These are phyloP conservation scores for Oxyruncus cristatus DNA, from an alignment of 2,113 vertebrate species.

Conservation along the genomic window DNA sequence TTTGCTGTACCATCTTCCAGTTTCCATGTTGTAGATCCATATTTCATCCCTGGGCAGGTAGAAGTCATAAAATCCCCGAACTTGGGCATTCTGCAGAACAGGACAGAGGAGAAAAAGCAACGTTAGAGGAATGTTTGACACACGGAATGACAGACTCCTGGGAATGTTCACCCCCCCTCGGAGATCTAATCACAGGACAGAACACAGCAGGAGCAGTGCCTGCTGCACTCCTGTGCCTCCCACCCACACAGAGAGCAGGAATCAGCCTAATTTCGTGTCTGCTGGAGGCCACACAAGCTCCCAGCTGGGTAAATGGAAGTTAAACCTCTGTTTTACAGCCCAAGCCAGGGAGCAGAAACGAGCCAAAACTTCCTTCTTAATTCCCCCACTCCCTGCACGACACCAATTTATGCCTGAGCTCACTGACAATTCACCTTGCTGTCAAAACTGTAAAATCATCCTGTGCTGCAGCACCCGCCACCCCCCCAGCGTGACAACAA, in stretches of 20 bases:
- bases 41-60: constrained; percentile 93
- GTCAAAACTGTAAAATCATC: background rate
- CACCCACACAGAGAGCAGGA: rapidly evolving
- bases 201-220: background rate
- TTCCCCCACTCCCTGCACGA: rapidly evolving
- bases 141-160: background rate
- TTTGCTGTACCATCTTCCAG: constrained; percentile 84
- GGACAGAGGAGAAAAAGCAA: background rate
- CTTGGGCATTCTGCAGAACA: constrained; percentile 83
- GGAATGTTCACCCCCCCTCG: background rate
- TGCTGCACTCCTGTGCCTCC: background rate
- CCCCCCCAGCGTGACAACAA: rapidly evolving
- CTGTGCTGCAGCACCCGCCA: background rate
- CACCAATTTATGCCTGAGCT: background rate
- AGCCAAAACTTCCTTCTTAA: background rate
- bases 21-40: constrained; percentile 96
- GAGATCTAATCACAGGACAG: background rate
- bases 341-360: background rate
- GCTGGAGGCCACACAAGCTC: background rate
- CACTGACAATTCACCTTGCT: background rate
- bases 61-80: constrained; percentile 85
- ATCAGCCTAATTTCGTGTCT: background rate
- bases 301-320: background rate
- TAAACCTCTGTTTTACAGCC: background rate
- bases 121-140: background rate